Percentiles rank a stretch among this genome's conserved stretches.
These are phyloP conservation scores for Leptodactylus fallax DNA, from an alignment of 2,797 vertebrate species.

Conservation along the genomic window DNA sequence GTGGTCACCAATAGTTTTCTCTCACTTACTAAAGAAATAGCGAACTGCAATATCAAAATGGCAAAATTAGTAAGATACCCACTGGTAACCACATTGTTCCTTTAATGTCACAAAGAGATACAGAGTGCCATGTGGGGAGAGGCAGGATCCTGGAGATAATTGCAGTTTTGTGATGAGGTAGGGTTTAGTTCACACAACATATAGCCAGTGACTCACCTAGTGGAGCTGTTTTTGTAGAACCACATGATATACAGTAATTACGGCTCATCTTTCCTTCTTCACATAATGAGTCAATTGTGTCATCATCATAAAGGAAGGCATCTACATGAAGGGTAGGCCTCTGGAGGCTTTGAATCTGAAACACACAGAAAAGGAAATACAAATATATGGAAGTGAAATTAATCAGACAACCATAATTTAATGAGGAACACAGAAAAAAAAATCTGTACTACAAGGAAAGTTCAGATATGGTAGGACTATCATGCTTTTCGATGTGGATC, in stretches of 20 bases:
- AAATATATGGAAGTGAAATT: no score
- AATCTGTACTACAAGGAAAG: no score
- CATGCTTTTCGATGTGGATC: no score
- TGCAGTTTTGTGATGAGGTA: not conserved
- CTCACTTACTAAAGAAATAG: no score
- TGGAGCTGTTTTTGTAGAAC: conserved; percentile 83
- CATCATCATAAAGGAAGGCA: conserved; percentile 91
- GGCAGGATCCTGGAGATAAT: no score
- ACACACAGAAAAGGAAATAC: conserved; percentile 20
- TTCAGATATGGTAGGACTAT: no score
- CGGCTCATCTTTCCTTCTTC: conserved; percentile 88
- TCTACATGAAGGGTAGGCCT: conserved; percentile 86
- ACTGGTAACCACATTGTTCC: no score
- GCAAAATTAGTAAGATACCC: no score
- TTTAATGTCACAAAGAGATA: not conserved
- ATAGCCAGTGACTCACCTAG: conserved; percentile 77
- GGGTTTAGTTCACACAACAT: not conserved
- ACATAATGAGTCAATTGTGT: conserved; percentile 87
- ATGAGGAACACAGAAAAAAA: no score
- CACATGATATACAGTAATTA: conserved; percentile 86
- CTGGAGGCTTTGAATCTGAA: conserved; percentile 81
- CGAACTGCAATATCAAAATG: no score
- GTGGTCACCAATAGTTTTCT: no score
- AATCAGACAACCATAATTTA: not conserved
- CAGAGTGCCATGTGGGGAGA: no score